Evolutionary conservation across 1,140 invertebrate species (phyloP), one percentile per base, ranked within the genome.

Genomic region (Andrena cerasifolii): DNA sequence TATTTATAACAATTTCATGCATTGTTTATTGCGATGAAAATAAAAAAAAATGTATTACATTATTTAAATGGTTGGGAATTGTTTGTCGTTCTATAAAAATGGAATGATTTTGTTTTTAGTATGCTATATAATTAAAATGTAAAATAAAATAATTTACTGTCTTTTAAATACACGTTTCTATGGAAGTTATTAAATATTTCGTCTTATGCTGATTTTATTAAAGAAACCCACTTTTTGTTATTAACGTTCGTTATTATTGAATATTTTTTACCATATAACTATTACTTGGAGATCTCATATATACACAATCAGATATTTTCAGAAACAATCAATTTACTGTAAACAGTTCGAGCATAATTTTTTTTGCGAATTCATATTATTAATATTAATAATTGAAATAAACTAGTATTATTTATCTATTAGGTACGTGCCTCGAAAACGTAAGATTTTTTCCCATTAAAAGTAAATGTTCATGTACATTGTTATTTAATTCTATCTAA

Each of bases 401-500:
- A 72, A 28, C 10, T 49, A 26, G n/a, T n/a, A 51, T 62, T 26
- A 51, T 24, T 49, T 12, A 72, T 24, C 47, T 24, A 56, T 36
- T 36, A 54, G 16, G 16, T 47, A 26, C n/a, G n/a, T n/a, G n/a
- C n/a, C n/a, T n/a, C n/a, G n/a, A n/a, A n/a, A n/a, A n/a, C n/a
- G n/a, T n/a, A n/a, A n/a, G n/a, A n/a, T n/a, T n/a, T n/a, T n/a
- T n/a, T n/a, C n/a, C n/a, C n/a, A n/a, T n/a, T n/a, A n/a, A n/a
- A n/a, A n/a, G n/a, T n/a, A 63, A 53, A 56, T 36, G 24, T 59
- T 62, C 51, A 61, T 51, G 3, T 62, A 61, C 51, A n/a, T 59
- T 16, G 3, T 76, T n/a, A n/a, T n/a, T n/a, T n/a, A 49, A 58
- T 70, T 43, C 21, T 66, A 66, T 66, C 21, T 77, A 77, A 67